Evolutionary conservation across 2,888 invertebrate species (phyloP), one percentile per base, ranked within the genome.

Genomic region (Hymenopus coronatus): DNA sequence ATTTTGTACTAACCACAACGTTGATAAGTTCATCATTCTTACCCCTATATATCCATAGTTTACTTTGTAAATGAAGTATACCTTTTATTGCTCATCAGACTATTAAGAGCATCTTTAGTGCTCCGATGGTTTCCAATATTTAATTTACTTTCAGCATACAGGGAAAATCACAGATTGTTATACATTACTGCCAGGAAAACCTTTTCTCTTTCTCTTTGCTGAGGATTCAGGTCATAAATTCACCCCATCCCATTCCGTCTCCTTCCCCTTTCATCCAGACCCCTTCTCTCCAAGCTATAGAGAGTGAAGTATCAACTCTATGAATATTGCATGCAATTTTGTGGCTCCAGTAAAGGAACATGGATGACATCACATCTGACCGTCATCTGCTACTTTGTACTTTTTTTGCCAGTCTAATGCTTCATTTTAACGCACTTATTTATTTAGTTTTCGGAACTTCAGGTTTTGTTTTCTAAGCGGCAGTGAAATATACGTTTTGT

Each of bases 261-360:
- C 20, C 83, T 54, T 30, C 27, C 82, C 46, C 54, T 88, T 28
- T 82, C 85, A 70, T 70, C 54, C 54, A 70, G 54, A 70, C 28
- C 46, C 83, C 54, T 28, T 82, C 54, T 33, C 28, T 15, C 28
- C 33, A 40, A 25, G 70, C 81, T 28, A 81, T 28, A 86, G 30
- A 86, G 86, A 28, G 83, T 82, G 83, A n/a, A 82, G 82, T 46
- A 88, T 88, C 88, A 88, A 85, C 89, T 86, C 89, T 89, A 89
- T 89, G 89, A 89, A 89, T 89, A 89, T 89, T 89, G 88, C 89
- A 89, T 89, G 89, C 89, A 89, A 89, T 89, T 89, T 89, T 83
- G 84, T 81, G 89, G 87, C 46, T 83, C 46, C 85, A 28, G 88
- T 82, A 87, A 85, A 88, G 82, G 88, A 88, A 88, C 88, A 88